Percentiles rank a stretch among this genome's conserved stretches.
phyloP scores from a whole-genome alignment of 2,113 vertebrate genomes.

The Charadrius vociferus region DNA sequence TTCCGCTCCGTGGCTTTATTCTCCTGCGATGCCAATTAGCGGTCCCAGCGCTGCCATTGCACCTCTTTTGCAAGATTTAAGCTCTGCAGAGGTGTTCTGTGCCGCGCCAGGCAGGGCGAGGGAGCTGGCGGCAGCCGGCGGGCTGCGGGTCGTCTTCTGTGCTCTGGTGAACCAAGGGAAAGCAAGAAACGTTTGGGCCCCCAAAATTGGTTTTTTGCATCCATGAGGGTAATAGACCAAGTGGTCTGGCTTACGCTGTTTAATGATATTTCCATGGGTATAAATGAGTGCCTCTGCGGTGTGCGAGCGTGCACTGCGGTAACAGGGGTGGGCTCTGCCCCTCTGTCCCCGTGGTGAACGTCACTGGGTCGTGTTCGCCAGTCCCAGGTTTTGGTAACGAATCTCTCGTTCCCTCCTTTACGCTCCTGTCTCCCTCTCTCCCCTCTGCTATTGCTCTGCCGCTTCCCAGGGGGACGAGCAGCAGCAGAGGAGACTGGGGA shows the following conservation, averaged over 20 bases:
- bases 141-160: not conserved
- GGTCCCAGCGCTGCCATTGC: not conserved
- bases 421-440: not conserved
- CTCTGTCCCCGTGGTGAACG: fast-evolving
- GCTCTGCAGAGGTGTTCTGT: not conserved
- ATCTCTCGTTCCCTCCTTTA: not conserved
- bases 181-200: not conserved
- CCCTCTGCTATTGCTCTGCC: not conserved
- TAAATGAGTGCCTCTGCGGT: not conserved
- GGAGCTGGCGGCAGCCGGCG: not conserved
- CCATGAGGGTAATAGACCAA: fast-evolving
- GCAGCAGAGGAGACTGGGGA: not conserved
- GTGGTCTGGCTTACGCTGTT: not conserved
- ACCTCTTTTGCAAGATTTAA: not conserved
- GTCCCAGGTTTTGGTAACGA: not conserved
- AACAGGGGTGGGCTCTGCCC: not conserved
- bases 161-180: not conserved
- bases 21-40: not conserved
- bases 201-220: not conserved
- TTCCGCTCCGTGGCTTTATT: not conserved
- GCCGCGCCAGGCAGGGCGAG: not conserved
- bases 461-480: not conserved
- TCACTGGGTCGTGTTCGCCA: fast-evolving
- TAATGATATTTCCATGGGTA: fast-evolving
- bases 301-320: fast-evolving